Evolutionary conservation across 2,888 invertebrate genomes (phyloP).

Genomic region (Ophioninae sp.): DNA sequence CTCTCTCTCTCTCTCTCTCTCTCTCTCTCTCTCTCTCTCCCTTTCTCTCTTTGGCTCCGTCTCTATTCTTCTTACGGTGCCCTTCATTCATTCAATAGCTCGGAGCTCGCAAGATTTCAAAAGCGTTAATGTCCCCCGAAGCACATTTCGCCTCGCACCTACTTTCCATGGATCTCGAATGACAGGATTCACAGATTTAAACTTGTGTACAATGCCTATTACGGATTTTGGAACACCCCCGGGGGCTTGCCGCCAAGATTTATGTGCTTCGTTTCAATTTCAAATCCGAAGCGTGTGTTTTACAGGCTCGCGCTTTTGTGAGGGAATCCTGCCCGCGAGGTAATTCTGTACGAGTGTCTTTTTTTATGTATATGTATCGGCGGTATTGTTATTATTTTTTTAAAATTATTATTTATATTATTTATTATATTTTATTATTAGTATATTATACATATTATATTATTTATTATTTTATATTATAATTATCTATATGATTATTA

Average conservation of each 20-base stretch:
- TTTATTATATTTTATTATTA: no score
- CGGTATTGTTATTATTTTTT: background rate
- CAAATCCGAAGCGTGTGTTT: slow-evolving; percentile 21
- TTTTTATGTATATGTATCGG: background rate
- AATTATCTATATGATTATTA: no score
- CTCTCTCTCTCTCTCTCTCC: background rate
- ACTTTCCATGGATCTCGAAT: slow-evolving; percentile 46
- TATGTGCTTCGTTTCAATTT: slow-evolving; percentile 31
- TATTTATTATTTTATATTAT: no score
- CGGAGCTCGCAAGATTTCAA: slow-evolving; percentile 47
- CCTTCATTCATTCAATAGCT: slow-evolving; percentile 39
- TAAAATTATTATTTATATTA: no score
- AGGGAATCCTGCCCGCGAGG: background rate
- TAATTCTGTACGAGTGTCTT: background rate
- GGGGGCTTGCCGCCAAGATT: slow-evolving; percentile 21
- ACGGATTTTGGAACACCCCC: slow-evolving; percentile 39
- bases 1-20: slow-evolving; percentile 19
- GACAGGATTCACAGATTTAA: slow-evolving; percentile 31
- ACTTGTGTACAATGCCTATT: slow-evolving; percentile 38
- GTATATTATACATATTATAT: no score
- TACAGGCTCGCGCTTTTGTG: slow-evolving; percentile 28
- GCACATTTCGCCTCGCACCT: slow-evolving; percentile 25
- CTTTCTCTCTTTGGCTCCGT: background rate
- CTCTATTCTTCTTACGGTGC: slow-evolving; percentile 1
- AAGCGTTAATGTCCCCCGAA: slow-evolving; percentile 51